Conservation (phyloP, 2,113 vertebrate species). For the Melanocharis versteri region DNA sequence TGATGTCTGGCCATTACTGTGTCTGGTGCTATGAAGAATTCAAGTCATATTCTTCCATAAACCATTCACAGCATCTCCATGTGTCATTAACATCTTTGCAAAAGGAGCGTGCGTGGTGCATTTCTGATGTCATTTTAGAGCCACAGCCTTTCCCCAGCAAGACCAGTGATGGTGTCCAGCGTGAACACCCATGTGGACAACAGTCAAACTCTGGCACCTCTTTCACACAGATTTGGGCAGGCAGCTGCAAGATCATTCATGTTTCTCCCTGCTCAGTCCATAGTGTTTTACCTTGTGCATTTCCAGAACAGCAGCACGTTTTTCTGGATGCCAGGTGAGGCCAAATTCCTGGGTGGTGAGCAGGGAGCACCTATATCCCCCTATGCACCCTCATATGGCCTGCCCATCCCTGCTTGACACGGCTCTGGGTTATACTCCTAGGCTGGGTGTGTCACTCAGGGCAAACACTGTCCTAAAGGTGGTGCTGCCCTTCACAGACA, state of each 20-base stretch:
- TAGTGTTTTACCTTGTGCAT: neutral
- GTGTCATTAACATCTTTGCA: neutral
- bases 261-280: neutral
- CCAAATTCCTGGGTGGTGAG: neutral
- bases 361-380: neutral
- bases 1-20: neutral
- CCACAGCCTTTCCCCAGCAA: neutral
- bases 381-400: accelerated
- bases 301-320: neutral
- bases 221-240: neutral
- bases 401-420: neutral
- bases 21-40: neutral
- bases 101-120: neutral
- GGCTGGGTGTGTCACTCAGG: neutral
- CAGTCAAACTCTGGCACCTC: neutral
- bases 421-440: neutral
- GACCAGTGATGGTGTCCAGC: neutral
- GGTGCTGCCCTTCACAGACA: neutral
- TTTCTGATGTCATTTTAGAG: neutral
- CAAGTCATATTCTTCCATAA: neutral
- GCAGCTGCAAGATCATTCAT: neutral
- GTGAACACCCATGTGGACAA: neutral
- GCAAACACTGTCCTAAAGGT: neutral
- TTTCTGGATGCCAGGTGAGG: neutral
- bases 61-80: neutral